Base-by-base conservation (phyloP, 2,113 vertebrate species). In the Stegastes partitus region DNA sequence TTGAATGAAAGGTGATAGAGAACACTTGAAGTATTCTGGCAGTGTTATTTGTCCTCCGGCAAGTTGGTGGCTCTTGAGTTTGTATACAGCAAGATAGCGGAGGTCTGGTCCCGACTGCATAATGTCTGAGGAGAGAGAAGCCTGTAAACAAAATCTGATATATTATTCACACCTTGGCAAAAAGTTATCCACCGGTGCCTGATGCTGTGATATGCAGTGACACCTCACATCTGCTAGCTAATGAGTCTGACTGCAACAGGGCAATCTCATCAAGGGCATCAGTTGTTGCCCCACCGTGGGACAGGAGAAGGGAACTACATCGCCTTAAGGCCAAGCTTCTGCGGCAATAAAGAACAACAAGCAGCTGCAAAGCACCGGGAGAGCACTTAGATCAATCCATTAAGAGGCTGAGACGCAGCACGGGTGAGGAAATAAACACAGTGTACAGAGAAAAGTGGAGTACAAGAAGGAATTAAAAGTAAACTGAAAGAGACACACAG, bases 381-480 rank as follows among this genome's bases (percentile, higher is more conserved):
- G 85, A 91, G 81, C 89, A 86, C 87, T 88, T 87, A 74, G 68
- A 88, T 89, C 74, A 89, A 91, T 86, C 87, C 74, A 86, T 90
- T 89, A 87, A 74, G 86, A 86, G 76, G 69, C 80, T 54, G 73
- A 66, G 84, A 74, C 53, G 37, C 82, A 77, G 88, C 83, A 80
- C 49, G 44, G 49, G 59, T 11, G 75, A 78, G 73, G 81, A 89
- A 81, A 89, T 82, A 86, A 79, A 85, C 62, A 81, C 56, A 51
- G 69, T 25, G 69, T 67, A 69, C 54, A 61, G 64, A 81, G 66
- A 62, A 69, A 73, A 80, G 84, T 65, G 68, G 74, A 55, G 58
- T 68, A 81, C 84, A 81, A 65, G 78, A 74, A 71, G 65, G 75
- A 86, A 89, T 90, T 87, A 79, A 86, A 89, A 84, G 77, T 79